Conservation (phyloP, 2,113 vertebrate species). For the Hippocampus comes region DNA sequence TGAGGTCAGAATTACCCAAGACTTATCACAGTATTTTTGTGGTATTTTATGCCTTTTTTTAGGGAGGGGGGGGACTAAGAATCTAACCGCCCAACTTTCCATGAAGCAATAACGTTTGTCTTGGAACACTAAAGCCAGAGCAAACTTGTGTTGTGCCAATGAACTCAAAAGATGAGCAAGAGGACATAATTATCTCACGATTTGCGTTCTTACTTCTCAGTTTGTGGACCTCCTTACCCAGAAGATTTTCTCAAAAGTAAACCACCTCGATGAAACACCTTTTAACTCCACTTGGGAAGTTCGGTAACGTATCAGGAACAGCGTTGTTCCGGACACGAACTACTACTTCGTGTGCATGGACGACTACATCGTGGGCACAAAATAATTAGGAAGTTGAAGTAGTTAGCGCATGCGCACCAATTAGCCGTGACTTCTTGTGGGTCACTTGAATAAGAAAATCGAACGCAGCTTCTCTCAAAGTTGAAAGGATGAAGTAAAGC, state of each 20-base stretch:
- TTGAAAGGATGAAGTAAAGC: too few relatives aligned
- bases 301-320: too few relatives aligned
- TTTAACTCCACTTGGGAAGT: background rate
- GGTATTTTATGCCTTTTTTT: background rate
- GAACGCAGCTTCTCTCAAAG: too few relatives aligned
- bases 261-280: background rate
- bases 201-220: background rate
- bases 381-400: too few relatives aligned
- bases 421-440: too few relatives aligned
- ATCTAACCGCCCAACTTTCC: background rate
- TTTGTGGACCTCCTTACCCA: background rate
- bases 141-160: background rate
- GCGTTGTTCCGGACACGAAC: too few relatives aligned
- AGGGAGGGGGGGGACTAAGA: background rate
- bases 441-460: too few relatives aligned
- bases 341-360: too few relatives aligned
- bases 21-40: background rate
- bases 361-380: too few relatives aligned
- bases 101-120: slow-evolving; percentile 1
- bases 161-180: slow-evolving; percentile 1
- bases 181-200: background rate
- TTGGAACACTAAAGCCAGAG: background rate
- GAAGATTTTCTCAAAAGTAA: background rate
- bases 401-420: too few relatives aligned
- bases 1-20: background rate